Evolutionary conservation across 2,797 vertebrate genomes (phyloP), one percentile per base, ranked within the genome.

Genomic region (Eremophila alpestris): DNA sequence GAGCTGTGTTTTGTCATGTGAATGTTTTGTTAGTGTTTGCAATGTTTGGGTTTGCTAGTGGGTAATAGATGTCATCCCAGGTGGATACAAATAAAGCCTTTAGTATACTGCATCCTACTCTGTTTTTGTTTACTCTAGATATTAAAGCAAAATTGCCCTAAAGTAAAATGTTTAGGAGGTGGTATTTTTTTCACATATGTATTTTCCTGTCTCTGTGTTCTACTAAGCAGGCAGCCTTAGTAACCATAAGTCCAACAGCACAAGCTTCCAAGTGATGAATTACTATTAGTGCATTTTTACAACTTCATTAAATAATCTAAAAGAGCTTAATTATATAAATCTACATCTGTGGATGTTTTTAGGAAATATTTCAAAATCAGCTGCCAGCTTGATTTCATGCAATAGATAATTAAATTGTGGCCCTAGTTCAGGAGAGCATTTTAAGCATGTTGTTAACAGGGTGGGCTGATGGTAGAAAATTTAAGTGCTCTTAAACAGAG

Each of bases 271-370:
- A 89, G 62, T 71, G 41, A 84, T 59, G 59, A 89, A 85, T 87
- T 92, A 68, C 79, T 95, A 48, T 65, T 69, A 88, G 69, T 81
- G 38, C 13, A 29, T 78, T 94, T 94, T 88, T 86, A 23, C 40
- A 94, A 76, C 55, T 21, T 96, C 85, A 73, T 83, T 94, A 83
- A 91, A 88, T 86, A n/a, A 75, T 78, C 58, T 63, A 75, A 90
- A 89, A 93, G 81, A 83, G 23, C 55, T 78, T 94, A 83, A 83
- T 93, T 90, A 62, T 73, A 32, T 88, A 86, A 91, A 87, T 87
- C 43, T 90, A 45, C 80, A 41, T 95, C 55, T 94, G 80, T 70
- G 62, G 80, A 78, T 90, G 40, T 86, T 95, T 85, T 78, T 94
- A 73, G 48, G 69, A 94, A 83, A 24, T 79, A 85, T 48, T 88